Evolutionary conservation across 2,113 vertebrate species (phyloP).

Genomic region (Tricholaema leucomelas): DNA sequence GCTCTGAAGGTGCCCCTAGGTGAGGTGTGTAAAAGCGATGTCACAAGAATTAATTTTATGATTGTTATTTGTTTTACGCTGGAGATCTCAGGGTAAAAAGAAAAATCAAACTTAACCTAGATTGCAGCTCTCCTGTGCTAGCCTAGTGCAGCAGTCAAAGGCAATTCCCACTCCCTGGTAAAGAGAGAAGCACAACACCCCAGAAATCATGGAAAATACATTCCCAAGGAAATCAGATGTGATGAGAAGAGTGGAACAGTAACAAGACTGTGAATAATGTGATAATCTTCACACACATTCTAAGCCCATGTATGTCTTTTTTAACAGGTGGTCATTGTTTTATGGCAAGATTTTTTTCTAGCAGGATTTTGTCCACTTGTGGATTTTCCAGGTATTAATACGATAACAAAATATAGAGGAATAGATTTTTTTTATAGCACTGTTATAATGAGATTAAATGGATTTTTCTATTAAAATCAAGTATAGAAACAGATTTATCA

Average conservation of each 20-base stretch:
- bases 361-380: not conserved
- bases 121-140: not conserved
- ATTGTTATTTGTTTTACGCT: not conserved
- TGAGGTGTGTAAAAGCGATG: not conserved
- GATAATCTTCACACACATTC: not conserved
- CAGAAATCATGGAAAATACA: not conserved
- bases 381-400: not conserved
- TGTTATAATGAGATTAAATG: not conserved
- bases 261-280: not conserved
- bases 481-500: not conserved
- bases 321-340: not conserved
- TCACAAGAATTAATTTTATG: not conserved
- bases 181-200: not conserved
- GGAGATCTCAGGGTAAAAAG: not conserved
- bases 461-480: not conserved
- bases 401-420: not conserved
- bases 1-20: not conserved
- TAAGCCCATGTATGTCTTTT: not conserved
- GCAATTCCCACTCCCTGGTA: not conserved
- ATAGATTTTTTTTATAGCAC: not conserved
- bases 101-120: not conserved
- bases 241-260: not conserved
- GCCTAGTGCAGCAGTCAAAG: not conserved
- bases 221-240: not conserved
- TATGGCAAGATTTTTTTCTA: not conserved